These are phyloP conservation scores for Camponotus floridanus DNA, from an alignment of 1,140 invertebrate species.

Conservation along the genomic window DNA sequence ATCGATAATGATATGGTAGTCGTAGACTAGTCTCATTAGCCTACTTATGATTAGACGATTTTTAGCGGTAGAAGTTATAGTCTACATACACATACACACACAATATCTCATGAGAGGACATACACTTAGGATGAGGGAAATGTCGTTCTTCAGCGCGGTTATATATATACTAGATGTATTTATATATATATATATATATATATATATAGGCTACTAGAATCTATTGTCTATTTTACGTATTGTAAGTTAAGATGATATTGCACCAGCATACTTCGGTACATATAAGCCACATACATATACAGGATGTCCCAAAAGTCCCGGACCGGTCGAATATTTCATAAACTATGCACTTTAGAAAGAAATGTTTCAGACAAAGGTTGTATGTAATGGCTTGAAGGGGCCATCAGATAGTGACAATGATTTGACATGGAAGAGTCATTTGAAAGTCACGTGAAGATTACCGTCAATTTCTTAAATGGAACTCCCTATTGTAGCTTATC, in stretches of 20 bases:
- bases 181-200: conserved; percentile 14
- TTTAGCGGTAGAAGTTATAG: conserved; percentile 20
- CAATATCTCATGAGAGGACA: conserved; percentile 20
- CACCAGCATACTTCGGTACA: background rate
- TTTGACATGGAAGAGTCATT: no score
- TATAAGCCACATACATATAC: background rate
- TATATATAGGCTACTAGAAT: conserved; percentile 63
- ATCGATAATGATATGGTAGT: conserved; percentile 60
- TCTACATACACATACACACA: background rate
- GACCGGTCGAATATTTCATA: no score
- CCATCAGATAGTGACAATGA: no score
- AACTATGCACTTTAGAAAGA: no score
- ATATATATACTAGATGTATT: conserved; percentile 28
- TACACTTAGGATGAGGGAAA: background rate
- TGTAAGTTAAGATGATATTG: conserved; percentile 30
- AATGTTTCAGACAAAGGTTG: no score
- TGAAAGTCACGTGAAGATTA: no score
- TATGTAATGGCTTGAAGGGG: no score
- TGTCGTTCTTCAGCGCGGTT: background rate
- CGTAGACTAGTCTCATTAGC: conserved; percentile 63
- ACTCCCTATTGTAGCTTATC: no score
- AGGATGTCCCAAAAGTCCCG: no score
- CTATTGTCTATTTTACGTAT: conserved; percentile 33
- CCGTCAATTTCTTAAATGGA: no score
- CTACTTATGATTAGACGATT: conserved; percentile 55